Evolutionary conservation across 2,113 vertebrate genomes (phyloP).

Genomic region (Myotis brandtii): DNA sequence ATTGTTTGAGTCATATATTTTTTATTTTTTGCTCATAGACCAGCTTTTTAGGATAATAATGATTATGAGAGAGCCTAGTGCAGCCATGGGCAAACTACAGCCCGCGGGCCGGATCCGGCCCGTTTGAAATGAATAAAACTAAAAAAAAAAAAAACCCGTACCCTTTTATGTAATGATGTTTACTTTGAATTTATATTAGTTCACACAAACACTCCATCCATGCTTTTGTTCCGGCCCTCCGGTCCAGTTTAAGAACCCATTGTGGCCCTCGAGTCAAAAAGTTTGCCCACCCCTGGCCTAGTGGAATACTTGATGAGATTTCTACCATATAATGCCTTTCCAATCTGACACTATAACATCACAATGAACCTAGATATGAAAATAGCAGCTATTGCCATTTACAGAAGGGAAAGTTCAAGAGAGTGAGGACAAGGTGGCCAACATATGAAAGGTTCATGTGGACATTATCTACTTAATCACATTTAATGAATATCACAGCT

Average conservation of each 20-base stretch:
- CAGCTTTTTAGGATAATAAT: not conserved
- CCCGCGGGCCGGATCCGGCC: no score
- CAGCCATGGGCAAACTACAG: no score
- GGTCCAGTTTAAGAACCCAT: no score
- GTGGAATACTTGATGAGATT: not conserved
- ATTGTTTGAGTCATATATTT: not conserved
- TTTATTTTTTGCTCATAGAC: not conserved
- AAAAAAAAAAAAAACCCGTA: no score
- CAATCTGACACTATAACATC: not conserved
- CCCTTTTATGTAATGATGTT: no score
- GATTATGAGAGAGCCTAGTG: not conserved
- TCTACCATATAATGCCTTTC: not conserved
- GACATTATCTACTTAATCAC: not conserved
- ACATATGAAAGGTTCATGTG: not conserved
- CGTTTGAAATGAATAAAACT: no score
- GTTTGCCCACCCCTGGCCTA: not conserved
- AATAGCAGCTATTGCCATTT: not conserved
- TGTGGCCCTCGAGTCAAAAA: no score
- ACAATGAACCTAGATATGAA: not conserved
- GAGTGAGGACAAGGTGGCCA: not conserved
- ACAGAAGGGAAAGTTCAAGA: not conserved
- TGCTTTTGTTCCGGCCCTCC: no score
- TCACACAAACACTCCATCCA: no score
- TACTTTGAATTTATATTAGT: no score
- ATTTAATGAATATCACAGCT: not conserved